phyloP scores from a whole-genome alignment of 2,797 vertebrate genomes.

The Otus scops region DNA sequence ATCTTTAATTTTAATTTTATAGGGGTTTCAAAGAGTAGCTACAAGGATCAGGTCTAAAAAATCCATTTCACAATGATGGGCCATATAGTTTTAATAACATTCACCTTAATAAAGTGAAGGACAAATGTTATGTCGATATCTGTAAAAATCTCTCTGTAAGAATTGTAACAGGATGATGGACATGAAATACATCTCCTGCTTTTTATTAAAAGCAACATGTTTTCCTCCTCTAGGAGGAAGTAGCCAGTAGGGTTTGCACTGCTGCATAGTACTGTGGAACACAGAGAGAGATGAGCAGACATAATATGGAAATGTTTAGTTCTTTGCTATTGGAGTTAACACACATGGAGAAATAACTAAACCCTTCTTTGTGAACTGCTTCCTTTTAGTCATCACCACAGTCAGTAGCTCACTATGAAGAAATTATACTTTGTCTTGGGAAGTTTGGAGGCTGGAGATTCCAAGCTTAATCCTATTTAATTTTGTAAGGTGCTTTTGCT shows the following conservation, averaged over 20 bases:
- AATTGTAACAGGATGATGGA: not conserved
- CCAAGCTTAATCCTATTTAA: not conserved
- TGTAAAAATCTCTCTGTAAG: not conserved
- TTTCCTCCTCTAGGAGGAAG: not conserved
- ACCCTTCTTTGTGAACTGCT: not conserved
- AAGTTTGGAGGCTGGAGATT: not conserved
- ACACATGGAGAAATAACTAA: not conserved
- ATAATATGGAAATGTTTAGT: fast-evolving
- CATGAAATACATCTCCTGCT: not conserved
- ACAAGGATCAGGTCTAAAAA: not conserved
- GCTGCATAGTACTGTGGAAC: not conserved
- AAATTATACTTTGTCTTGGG: not conserved
- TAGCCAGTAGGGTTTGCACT: not conserved
- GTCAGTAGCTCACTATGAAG: not conserved
- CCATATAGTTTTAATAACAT: not conserved
- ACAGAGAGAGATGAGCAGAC: not conserved
- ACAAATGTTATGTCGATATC: not conserved
- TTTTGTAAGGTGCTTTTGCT: not conserved
- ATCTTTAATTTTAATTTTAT: not conserved
- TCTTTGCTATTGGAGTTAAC: not conserved
- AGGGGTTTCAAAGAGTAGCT: not conserved
- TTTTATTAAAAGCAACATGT: not conserved
- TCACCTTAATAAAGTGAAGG: not conserved
- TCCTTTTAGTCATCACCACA: not conserved
- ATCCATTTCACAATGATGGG: not conserved